These are phyloP conservation scores for Catocala sponsa DNA, from an alignment of 2,888 invertebrate genomes.

Conservation along the genomic window DNA sequence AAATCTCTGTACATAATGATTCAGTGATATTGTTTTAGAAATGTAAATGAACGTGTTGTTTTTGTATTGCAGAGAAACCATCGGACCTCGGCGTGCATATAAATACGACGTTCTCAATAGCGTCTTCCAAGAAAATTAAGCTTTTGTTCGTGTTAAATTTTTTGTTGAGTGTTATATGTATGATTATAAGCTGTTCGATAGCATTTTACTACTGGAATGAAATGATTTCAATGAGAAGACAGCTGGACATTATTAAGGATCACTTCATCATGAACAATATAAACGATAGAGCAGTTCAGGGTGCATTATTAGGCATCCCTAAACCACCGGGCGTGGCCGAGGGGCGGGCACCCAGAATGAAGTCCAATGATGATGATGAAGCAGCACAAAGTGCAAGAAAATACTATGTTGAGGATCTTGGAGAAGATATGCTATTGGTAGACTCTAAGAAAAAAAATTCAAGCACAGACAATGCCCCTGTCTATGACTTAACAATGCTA, in stretches of 20 bases:
- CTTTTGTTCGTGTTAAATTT: slow-evolving; percentile 80
- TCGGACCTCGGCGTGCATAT: slow-evolving; percentile 82
- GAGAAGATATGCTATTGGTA: slow-evolving; percentile 77
- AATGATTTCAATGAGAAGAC: slow-evolving; percentile 75
- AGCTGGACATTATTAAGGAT: slow-evolving; percentile 74
- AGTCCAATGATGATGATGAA: slow-evolving; percentile 54
- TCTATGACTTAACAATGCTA: slow-evolving; percentile 61
- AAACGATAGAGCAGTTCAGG: slow-evolving; percentile 64
- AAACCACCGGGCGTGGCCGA: slow-evolving; percentile 51
- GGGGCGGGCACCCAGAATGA: slow-evolving; percentile 65
- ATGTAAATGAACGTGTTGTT: slow-evolving; percentile 39
- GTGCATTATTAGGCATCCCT: slow-evolving; percentile 65
- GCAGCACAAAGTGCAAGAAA: slow-evolving; percentile 60
- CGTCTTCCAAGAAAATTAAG: slow-evolving; percentile 85
- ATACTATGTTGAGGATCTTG: slow-evolving; percentile 77
- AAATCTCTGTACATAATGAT: background rate
- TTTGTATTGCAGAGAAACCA: slow-evolving; percentile 74
- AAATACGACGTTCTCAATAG: slow-evolving; percentile 82
- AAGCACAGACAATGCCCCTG: slow-evolving; percentile 59
- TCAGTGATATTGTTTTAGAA: slow-evolving; percentile 1
- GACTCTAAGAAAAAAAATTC: slow-evolving; percentile 76
- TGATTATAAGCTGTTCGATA: slow-evolving; percentile 75
- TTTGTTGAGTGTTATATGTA: slow-evolving; percentile 76
- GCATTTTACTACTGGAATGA: slow-evolving; percentile 83
- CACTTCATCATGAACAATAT: slow-evolving; percentile 70